Evolutionary conservation across 1,140 invertebrate species (phyloP).

Genomic region (Subanguina moxae): DNA sequence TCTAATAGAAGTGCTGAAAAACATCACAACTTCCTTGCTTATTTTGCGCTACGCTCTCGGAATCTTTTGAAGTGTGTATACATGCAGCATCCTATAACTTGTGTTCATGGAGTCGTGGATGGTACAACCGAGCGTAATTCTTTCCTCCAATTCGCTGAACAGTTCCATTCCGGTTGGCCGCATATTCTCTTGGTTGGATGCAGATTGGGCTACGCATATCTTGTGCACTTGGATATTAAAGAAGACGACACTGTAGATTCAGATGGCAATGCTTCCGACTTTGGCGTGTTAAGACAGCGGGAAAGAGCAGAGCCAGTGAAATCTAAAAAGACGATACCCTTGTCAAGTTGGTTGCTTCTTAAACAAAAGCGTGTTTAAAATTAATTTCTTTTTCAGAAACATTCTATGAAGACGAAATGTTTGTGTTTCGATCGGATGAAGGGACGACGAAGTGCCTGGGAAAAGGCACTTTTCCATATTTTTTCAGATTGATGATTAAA

Average conservation of each 20-base stretch:
- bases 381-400: constrained; percentile 17
- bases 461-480: constrained; percentile 10
- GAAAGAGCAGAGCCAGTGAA: not conserved
- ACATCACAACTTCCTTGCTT: constrained; percentile 24
- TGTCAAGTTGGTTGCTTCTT: constrained; percentile 7
- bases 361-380: not conserved
- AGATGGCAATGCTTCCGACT: not conserved
- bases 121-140: constrained; percentile 6
- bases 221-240: not conserved
- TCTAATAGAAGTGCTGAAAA: constrained; percentile 14
- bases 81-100: constrained; percentile 20
- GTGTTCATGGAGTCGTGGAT: constrained; percentile 18
- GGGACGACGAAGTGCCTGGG: constrained; percentile 14
- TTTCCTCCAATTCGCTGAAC: not conserved
- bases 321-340: constrained; percentile 1
- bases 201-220: constrained; percentile 1
- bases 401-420: constrained; percentile 29
- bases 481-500: not conserved
- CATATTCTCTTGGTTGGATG: constrained; percentile 29
- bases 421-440: constrained; percentile 24
- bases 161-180: constrained; percentile 22
- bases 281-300: not conserved
- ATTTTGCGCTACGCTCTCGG: constrained; percentile 15
- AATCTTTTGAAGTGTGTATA: constrained; percentile 17
- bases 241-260: not conserved